Base-by-base conservation (phyloP, 2,888 invertebrate species). In the Apamea crenata region DNA sequence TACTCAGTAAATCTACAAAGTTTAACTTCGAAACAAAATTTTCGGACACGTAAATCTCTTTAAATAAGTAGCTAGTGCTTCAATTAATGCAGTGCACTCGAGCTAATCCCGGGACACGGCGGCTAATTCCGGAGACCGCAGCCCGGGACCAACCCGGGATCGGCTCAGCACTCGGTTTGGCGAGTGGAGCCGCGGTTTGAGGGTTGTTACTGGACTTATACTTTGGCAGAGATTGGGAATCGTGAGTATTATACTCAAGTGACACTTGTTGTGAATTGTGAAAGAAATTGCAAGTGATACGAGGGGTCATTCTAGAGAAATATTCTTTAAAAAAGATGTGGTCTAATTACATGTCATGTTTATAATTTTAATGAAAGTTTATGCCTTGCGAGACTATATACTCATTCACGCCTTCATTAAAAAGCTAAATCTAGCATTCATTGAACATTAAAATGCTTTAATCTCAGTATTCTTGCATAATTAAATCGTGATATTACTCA, bases 31-130 rank as follows among this genome's bases (percentile, higher is more conserved):
- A 76, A 83, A 67, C 69, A 40, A 74, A 78, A 77, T 69, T 59
- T 74, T 65, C 66, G 63, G 74, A 50, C 73, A 77, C 70, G 44
- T 86, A 73, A 86, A 77, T 86, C 72, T 77, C 73, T 67, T 65
- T 74, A 75, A 76, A 77, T 86, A 80, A 80, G 77, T 86, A 85
- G 66, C 74, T 71, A 75, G 87, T 80, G 87, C 85, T 86, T 85
- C 87, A 85, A 85, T 86, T 75, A 85, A 85, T 83, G 75, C 80
- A 71, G 84, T 69, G 80, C 77, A 80, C 86, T 80, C 75, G 84
- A 86, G 84, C 81, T 86, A 89, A 83, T 81, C 83, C 86, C 77
- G 86, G 87, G 73, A 81, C 80, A 81, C 74, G 80, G 86, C 40
- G 73, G 83, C 82, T 88, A 88, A 83, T 85, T 77, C 88, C 76